phyloP scores from a whole-genome alignment of 2,113 vertebrate species.

The Dicerorhinus sumatrensis region DNA sequence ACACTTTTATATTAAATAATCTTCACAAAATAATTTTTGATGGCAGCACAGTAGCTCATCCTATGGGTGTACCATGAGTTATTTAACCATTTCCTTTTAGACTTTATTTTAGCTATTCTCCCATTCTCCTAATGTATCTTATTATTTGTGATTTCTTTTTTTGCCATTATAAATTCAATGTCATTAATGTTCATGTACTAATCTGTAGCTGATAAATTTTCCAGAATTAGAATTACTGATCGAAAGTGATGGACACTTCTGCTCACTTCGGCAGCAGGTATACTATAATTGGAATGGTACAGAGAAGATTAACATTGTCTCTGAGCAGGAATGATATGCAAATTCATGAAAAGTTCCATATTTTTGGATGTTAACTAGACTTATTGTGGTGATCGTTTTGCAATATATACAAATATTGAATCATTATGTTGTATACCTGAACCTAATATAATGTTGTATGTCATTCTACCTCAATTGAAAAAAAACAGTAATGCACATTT shows the following conservation, averaged over 20 bases:
- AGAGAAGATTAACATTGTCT: not conserved
- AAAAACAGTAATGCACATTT: not conserved
- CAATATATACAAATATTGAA: not conserved
- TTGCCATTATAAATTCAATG: not conserved
- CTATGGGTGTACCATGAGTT: not conserved
- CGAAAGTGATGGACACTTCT: not conserved
- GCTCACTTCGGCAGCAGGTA: not conserved
- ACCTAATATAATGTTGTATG: not conserved
- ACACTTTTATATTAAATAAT: constrained; percentile 20
- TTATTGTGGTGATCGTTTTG: not conserved
- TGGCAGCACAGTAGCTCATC: not conserved
- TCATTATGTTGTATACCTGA: not conserved
- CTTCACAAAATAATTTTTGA: constrained; percentile 15
- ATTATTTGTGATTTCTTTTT: constrained; percentile 7
- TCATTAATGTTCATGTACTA: not conserved
- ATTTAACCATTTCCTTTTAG: constrained; percentile 2
- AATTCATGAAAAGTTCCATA: not conserved
- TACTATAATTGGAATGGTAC: not conserved
- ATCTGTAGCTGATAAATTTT: constrained; percentile 38
- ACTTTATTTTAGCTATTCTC: not conserved
- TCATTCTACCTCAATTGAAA: not conserved
- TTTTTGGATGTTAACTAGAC: not conserved
- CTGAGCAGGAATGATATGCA: not conserved
- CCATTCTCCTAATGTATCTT: not conserved
- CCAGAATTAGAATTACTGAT: not conserved